Evolutionary conservation across 1,140 invertebrate species (phyloP).

Genomic region (Ceratina japonica): DNA sequence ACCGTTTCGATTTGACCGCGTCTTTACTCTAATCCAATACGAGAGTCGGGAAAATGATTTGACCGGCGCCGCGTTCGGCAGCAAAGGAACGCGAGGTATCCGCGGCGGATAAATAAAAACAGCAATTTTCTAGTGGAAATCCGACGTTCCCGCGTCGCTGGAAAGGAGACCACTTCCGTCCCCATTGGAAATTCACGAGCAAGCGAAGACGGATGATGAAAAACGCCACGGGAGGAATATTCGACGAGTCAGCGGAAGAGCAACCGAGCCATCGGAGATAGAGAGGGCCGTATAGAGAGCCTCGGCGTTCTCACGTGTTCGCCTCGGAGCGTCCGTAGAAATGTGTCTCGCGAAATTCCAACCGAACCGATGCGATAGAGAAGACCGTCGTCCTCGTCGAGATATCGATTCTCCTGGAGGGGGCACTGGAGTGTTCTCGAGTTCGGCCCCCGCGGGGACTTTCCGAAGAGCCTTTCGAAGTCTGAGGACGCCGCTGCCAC

Average conservation of each 20-base stretch:
- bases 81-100: too few species aligned
- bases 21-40: not conserved
- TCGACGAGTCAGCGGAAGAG: slow-evolving; percentile 23
- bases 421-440: slow-evolving; percentile 45
- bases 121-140: not conserved
- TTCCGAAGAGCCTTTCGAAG: slow-evolving; percentile 53
- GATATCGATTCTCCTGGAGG: slow-evolving; percentile 48
- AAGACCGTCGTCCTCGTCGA: slow-evolving; percentile 22
- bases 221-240: not conserved
- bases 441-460: slow-evolving; percentile 43
- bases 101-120: not conserved
- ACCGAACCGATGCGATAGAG: slow-evolving; percentile 11
- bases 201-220: slow-evolving; percentile 22
- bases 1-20: slow-evolving; percentile 21
- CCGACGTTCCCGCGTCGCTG: too few species aligned
- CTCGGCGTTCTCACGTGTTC: slow-evolving; percentile 9
- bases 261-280: too few species aligned
- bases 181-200: not conserved
- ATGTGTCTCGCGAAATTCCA: slow-evolving; percentile 51
- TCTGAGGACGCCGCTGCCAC: slow-evolving; percentile 43
- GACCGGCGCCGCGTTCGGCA: too few species aligned
- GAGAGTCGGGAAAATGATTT: slow-evolving; percentile 4
- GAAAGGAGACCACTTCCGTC: not conserved
- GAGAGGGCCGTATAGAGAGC: not conserved
- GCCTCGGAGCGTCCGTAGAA: slow-evolving; percentile 26